These are phyloP conservation scores for Scleropages formosus DNA, from an alignment of 2,797 vertebrate species.

Conservation along the genomic window DNA sequence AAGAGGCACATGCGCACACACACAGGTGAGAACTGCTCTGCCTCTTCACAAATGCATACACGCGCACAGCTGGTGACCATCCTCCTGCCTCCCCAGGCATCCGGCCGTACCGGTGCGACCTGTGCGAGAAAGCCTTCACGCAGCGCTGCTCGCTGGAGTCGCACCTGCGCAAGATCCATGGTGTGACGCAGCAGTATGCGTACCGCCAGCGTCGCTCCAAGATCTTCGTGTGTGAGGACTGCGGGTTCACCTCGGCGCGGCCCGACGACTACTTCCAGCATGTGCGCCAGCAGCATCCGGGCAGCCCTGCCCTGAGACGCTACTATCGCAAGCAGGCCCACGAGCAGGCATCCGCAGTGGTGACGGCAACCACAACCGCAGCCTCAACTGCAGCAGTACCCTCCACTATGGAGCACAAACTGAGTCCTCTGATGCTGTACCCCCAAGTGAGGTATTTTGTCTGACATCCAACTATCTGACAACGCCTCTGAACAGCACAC, in stretches of 20 bases:
- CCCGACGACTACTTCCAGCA: conserved; percentile 79
- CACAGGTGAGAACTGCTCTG: conserved; percentile 60
- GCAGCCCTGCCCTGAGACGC: conserved; percentile 61
- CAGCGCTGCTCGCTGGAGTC: conserved; percentile 89
- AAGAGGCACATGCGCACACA: conserved; percentile 86
- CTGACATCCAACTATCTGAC: conserved; percentile 37
- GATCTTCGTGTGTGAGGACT: conserved; percentile 88
- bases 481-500: neutral
- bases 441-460: conserved; percentile 62
- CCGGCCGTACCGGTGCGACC: conserved; percentile 80
- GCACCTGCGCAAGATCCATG: conserved; percentile 84
- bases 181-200: conserved; percentile 78
- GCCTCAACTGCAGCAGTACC: neutral
- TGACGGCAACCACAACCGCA: conserved; percentile 37
- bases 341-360: conserved; percentile 38
- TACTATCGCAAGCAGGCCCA: conserved; percentile 67
- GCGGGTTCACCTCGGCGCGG: conserved; percentile 77
- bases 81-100: conserved; percentile 66
- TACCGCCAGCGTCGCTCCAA: conserved; percentile 86
- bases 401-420: conserved; percentile 48
- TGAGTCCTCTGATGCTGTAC: conserved; percentile 65
- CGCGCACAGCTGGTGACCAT: neutral
- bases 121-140: conserved; percentile 85
- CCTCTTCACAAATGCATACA: neutral
- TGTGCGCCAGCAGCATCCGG: conserved; percentile 68